phyloP scores from a whole-genome alignment of 1,140 invertebrate genomes.

The Eumaeus atala region DNA sequence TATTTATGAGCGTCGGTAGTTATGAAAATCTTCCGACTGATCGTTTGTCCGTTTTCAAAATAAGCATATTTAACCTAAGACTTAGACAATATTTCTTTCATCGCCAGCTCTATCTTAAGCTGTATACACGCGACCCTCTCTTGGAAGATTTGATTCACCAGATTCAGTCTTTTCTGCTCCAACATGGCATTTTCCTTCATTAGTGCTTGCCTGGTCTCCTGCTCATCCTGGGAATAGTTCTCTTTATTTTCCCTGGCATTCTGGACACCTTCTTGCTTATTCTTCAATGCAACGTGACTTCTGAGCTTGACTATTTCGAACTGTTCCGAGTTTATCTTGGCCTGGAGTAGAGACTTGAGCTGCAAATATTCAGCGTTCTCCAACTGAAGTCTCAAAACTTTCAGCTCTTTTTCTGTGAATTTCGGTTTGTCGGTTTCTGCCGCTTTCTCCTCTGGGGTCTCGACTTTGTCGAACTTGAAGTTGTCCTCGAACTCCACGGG shows the following conservation, averaged over 20 bases:
- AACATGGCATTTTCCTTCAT: conserved; percentile 79
- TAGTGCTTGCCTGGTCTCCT: conserved; percentile 71
- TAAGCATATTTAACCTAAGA: no score
- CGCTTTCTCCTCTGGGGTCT: conserved; percentile 26
- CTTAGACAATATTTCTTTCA: conserved; percentile 74
- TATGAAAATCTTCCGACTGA: no score
- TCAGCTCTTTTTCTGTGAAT: conserved; percentile 73
- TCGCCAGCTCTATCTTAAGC: conserved; percentile 78
- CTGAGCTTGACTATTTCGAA: conserved; percentile 80
- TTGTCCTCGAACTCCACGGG: conserved; percentile 70
- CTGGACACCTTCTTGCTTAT: conserved; percentile 61
- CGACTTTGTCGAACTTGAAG: conserved; percentile 15
- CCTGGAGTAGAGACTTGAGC: conserved; percentile 78
- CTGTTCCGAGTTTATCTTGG: conserved; percentile 79
- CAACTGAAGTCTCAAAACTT: conserved; percentile 76
- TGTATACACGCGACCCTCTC: conserved; percentile 80
- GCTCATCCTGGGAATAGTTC: conserved; percentile 57
- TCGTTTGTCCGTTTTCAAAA: no score
- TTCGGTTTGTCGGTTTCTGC: conserved; percentile 64
- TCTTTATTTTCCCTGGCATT: conserved; percentile 71
- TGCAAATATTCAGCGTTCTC: conserved; percentile 81
- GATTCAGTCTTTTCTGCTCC: conserved; percentile 79
- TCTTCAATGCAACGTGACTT: conserved; percentile 71
- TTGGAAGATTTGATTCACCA: conserved; percentile 78
- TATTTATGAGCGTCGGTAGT: no score